Percentiles rank a stretch among this genome's conserved stretches.
phyloP scores from a whole-genome alignment of 2,113 vertebrate genomes.

The Leucopsar rothschildi region DNA sequence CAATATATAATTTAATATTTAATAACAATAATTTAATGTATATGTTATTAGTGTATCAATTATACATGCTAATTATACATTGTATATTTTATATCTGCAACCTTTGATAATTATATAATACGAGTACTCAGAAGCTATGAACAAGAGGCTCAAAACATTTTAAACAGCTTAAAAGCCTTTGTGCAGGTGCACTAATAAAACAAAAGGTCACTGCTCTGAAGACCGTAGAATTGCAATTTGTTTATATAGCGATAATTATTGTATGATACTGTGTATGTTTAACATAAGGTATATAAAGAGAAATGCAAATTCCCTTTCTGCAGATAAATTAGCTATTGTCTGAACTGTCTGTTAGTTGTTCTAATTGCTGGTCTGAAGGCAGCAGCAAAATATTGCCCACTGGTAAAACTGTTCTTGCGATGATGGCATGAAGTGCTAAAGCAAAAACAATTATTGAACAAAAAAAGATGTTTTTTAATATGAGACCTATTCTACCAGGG shows the following conservation, averaged over 20 bases:
- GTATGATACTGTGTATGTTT: neutral
- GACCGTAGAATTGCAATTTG: neutral
- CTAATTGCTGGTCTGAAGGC: constrained; percentile 7
- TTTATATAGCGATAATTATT: neutral
- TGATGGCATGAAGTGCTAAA: neutral
- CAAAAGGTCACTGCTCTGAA: neutral
- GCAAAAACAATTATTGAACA: neutral
- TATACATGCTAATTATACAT: neutral
- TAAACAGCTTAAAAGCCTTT: neutral
- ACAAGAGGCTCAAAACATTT: neutral
- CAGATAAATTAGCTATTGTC: neutral
- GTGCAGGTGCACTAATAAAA: neutral
- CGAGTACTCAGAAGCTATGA: neutral
- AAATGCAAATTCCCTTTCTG: neutral
- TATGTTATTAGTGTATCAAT: neutral
- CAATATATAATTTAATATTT: neutral
- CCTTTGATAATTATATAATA: neutral
- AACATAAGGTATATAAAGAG: neutral
- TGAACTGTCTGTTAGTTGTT: constrained; percentile 2
- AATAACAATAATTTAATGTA: neutral
- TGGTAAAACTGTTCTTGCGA: neutral
- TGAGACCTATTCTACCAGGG: neutral
- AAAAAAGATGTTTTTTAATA: neutral
- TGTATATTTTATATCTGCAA: neutral
- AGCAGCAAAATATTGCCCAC: constrained; percentile 7